Evolutionary conservation across 1,140 invertebrate genomes (phyloP).

Genomic region (Macrostomum lignano): DNA sequence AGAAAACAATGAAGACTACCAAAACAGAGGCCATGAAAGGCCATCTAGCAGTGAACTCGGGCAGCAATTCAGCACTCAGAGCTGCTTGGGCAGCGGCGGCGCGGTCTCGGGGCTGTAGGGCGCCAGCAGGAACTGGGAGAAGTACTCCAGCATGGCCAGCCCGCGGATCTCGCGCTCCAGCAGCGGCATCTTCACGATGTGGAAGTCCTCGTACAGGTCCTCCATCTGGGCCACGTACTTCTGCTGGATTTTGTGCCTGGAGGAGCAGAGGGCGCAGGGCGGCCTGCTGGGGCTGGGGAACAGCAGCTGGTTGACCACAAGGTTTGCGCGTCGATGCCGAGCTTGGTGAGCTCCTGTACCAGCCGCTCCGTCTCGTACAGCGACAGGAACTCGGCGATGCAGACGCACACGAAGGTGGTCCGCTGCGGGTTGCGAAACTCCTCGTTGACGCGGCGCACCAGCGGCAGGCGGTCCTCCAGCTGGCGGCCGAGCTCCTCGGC

Average conservation of each 20-base stretch:
- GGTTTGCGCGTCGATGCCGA: conserved; percentile 88
- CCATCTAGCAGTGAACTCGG: too few relatives aligned
- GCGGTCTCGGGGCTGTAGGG: too few relatives aligned
- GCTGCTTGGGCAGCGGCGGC: too few relatives aligned
- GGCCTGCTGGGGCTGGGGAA: conserved; percentile 30
- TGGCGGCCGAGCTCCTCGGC: conserved; percentile 63
- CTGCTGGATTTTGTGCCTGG: conserved; percentile 59
- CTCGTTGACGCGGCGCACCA: conserved; percentile 77
- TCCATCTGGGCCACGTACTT: conserved; percentile 89
- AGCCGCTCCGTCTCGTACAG: conserved; percentile 88
- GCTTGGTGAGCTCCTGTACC: conserved; percentile 56
- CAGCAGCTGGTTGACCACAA: conserved; percentile 40
- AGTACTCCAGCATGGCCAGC: too few relatives aligned
- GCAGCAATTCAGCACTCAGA: too few relatives aligned
- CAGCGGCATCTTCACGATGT: conserved; percentile 40
- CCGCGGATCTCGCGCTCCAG: conserved; percentile 4
- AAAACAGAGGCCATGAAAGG: too few relatives aligned
- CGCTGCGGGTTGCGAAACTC: conserved; percentile 84
- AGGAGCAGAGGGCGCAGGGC: conserved; percentile 53
- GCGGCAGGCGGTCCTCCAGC: conserved; percentile 69
- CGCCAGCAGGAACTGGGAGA: too few relatives aligned
- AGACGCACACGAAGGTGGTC: conserved; percentile 95
- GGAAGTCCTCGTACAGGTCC: conserved; percentile 93
- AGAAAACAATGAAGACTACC: too few relatives aligned
- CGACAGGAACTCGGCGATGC: conserved; percentile 93